A percentile compares a stretch with the other conserved stretches of the same genome.
phyloP scores from a whole-genome alignment of 2,888 invertebrate genomes.

The Colletes collaris region DNA sequence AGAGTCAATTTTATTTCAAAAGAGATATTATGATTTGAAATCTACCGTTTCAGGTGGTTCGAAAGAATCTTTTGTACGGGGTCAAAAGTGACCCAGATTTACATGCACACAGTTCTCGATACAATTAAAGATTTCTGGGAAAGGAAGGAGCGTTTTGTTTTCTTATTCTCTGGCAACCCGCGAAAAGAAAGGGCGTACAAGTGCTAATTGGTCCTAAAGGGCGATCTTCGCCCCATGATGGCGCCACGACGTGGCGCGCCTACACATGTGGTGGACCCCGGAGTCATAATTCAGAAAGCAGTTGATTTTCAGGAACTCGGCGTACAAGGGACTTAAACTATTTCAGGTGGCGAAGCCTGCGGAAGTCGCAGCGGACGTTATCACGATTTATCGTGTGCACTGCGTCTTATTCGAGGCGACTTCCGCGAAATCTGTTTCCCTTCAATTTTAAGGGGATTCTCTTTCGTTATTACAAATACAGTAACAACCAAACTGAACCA shows the following conservation, averaged over 20 bases:
- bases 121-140: conserved; percentile 49
- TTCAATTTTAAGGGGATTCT: conserved; percentile 37
- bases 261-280: conserved; percentile 68
- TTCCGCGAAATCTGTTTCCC: conserved; percentile 47
- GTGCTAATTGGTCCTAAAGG: conserved; percentile 79
- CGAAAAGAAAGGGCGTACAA: conserved; percentile 61
- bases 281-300: conserved; percentile 71
- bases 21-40: too few species aligned
- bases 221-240: conserved; percentile 68
- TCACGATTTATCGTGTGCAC: conserved; percentile 65
- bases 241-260: conserved; percentile 75
- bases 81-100: too few species aligned
- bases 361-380: conserved; percentile 63
- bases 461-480: conserved; percentile 24
- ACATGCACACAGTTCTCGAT: not conserved
- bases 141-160: conserved; percentile 22
- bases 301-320: conserved; percentile 65
- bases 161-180: not conserved
- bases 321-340: conserved; percentile 69
- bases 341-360: conserved; percentile 71
- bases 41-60: too few species aligned
- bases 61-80: too few species aligned
- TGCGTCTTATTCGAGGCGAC: conserved; percentile 45
- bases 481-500: not conserved
- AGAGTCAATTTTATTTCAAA: too few species aligned